phyloP scores from a whole-genome alignment of 2,113 vertebrate species.

The Platysteira castanea region DNA sequence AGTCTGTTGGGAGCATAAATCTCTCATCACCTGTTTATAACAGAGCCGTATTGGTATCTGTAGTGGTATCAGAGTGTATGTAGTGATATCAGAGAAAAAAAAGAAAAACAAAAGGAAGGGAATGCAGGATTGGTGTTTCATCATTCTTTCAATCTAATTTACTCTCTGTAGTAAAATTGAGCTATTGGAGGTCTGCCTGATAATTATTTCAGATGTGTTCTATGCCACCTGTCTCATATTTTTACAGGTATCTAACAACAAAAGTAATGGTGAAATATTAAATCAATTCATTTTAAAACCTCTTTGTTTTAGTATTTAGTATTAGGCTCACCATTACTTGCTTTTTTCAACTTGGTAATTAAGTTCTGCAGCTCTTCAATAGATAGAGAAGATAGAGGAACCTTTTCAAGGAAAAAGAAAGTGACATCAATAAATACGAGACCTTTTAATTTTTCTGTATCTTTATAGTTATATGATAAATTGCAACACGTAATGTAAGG shows the following conservation, averaged over 20 bases:
- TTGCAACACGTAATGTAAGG: not conserved
- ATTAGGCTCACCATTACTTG: conserved; percentile 73
- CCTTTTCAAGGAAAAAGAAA: conserved; percentile 62
- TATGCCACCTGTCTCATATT: not conserved
- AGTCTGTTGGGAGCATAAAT: not conserved
- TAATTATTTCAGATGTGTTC: not conserved
- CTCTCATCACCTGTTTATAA: not conserved
- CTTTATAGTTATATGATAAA: not conserved
- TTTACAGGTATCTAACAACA: not conserved
- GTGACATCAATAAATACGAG: not conserved
- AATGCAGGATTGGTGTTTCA: not conserved
- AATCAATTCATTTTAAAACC: not conserved
- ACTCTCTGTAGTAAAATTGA: not conserved
- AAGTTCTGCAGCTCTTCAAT: conserved; percentile 77
- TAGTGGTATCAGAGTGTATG: not conserved
- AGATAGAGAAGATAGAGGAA: conserved; percentile 78
- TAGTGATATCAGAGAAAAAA: not conserved
- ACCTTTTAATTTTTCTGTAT: not conserved
- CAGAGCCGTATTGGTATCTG: not conserved
- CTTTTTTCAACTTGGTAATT: conserved; percentile 80
- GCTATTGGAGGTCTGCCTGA: not conserved
- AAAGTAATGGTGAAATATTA: not conserved
- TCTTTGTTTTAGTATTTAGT: not conserved
- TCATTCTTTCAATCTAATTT: not conserved
- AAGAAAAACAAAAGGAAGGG: not conserved